Base-by-base conservation (phyloP, 1,140 invertebrate species). In the Orussus abietinus region DNA sequence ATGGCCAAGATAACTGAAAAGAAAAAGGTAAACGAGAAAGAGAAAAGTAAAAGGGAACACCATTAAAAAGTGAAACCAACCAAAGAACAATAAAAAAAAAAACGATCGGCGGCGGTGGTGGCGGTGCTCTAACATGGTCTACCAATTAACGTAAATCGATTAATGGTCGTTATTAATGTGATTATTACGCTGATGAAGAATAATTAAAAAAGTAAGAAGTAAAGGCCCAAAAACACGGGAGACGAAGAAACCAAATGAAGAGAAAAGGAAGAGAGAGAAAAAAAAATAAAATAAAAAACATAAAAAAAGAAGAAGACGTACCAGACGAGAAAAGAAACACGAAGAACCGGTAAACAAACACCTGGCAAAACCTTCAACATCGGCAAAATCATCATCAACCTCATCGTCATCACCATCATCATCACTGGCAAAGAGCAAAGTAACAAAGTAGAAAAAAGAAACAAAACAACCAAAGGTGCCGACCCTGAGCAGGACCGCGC, bases 311-410 rank as follows among this genome's bases (percentile, higher is more conserved):
- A 45, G 37, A 45, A 49, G 39, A 57, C 60, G 52, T 56, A 45
- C 44, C 51, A 59, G 49, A 51, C 58, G 44, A 55, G 51, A 53
- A 42, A 49, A 42, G 52, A 56, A 57, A 65, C 65, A 49, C 55
- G 48, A 64, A 66, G 38, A 71, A 64, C 59, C 59, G 68, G 52
- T 61, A 67, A 64, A 42, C 64, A 67, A 72, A 69, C 64, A 66
- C 65, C 64, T 61, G 59, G 54, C 56, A 66, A 70, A 57, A 69
- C 65, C 68, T 53, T 70, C 65, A 70, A 64, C 66, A 71, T 68
- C 62, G 62, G 64, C 68, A 69, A n/a, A n/a, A 69, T 63, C 62
- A 63, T 64, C 51, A 59, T 55, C 55, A 62, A 43, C 46, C 31
- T 39, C 47, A 52, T 41, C 36, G 42, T 45, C 38, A 45, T 44